phyloP scores from a whole-genome alignment of 1,140 invertebrate genomes.

The Plutomurus gul region DNA sequence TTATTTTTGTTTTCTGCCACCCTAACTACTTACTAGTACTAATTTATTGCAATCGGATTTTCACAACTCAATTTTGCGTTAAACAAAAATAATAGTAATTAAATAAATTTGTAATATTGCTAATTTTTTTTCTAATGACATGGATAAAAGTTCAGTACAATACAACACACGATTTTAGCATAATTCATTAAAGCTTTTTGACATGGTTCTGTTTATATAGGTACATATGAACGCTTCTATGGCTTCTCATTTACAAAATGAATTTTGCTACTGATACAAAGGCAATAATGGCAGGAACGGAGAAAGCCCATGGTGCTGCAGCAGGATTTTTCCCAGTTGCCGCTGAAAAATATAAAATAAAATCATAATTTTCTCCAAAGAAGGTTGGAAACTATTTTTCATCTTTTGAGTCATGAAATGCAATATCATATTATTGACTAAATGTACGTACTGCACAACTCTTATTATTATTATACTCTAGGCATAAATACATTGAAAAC shows the following conservation, averaged over 20 bases:
- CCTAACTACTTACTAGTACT: not conserved
- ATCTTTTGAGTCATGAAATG: too few relatives aligned
- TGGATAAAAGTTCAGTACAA: conserved; percentile 17
- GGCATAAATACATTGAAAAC: too few relatives aligned
- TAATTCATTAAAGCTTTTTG: conserved; percentile 4
- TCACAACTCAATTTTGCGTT: too few relatives aligned
- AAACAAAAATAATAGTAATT: too few relatives aligned
- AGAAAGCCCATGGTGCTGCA: conserved; percentile 37
- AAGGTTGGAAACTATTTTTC: too few relatives aligned
- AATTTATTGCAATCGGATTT: not conserved
- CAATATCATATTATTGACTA: too few relatives aligned
- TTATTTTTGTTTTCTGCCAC: not conserved
- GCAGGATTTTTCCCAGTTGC: conserved; percentile 40
- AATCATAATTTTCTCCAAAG: not conserved
- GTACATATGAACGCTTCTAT: not conserved
- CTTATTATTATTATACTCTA: too few relatives aligned
- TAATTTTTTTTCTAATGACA: not conserved
- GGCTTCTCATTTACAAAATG: conserved; percentile 38
- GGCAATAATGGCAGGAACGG: conserved; percentile 42
- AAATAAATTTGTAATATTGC: too few relatives aligned
- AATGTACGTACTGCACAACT: too few relatives aligned
- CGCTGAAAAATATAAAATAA: not conserved
- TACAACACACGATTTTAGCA: not conserved
- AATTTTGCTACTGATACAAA: conserved; percentile 42
- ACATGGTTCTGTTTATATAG: not conserved